phyloP scores from a whole-genome alignment of 1,140 invertebrate genomes.

The Drosophila mauritiana region DNA sequence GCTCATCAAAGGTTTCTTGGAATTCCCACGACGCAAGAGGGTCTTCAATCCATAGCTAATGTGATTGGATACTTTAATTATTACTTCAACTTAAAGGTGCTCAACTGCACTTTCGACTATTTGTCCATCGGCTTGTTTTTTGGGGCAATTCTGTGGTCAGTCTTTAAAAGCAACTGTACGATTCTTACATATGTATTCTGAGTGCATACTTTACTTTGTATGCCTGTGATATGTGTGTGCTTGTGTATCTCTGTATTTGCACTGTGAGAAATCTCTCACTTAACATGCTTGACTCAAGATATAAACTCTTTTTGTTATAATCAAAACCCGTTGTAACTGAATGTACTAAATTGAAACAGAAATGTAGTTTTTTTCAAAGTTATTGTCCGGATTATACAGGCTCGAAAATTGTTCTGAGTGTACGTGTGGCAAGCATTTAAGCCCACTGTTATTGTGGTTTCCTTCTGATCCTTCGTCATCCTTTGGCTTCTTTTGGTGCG shows the following conservation, averaged over 20 bases:
- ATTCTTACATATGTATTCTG: constrained; percentile 51
- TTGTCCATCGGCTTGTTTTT: constrained; percentile 33
- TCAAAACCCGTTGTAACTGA: background rate
- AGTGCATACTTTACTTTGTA: constrained; percentile 42
- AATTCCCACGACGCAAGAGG: background rate
- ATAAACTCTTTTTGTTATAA: background rate
- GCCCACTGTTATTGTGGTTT: constrained; percentile 63
- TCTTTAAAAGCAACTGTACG: constrained; percentile 74
- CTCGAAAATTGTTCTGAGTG: constrained; percentile 6
- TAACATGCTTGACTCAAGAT: background rate
- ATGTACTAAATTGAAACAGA: background rate
- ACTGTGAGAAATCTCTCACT: background rate
- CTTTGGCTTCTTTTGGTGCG: constrained; percentile 31
- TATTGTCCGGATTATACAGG: background rate
- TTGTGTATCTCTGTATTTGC: background rate
- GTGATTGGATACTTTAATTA: constrained; percentile 13
- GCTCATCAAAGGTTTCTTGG: constrained; percentile 30
- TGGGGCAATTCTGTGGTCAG: constrained; percentile 56
- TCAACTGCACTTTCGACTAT: constrained; percentile 24
- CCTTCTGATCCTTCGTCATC: constrained; percentile 27
- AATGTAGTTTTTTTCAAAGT: background rate
- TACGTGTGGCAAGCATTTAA: constrained; percentile 75
- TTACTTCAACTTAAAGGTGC: constrained; percentile 17
- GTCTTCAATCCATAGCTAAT: constrained; percentile 11
- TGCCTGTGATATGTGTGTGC: constrained; percentile 4